Base-by-base conservation (phyloP, 2,888 invertebrate genomes). In the Orchestes rusci region DNA sequence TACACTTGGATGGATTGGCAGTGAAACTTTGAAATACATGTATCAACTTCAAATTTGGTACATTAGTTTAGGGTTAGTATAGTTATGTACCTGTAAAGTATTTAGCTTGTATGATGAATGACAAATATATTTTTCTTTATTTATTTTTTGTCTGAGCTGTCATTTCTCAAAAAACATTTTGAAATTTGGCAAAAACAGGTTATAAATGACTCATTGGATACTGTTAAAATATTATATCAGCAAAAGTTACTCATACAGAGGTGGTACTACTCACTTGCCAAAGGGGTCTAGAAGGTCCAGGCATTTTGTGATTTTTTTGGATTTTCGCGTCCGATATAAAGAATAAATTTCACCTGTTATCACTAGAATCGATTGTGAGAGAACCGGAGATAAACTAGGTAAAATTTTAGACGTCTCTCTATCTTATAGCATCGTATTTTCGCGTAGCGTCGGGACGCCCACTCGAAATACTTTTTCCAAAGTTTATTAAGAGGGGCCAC, bases 271-370 rank as follows among this genome's bases (percentile, higher is more conserved):
- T 54, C 45, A 82, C 82, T 76, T 82, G 82, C 82, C 82, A 82
- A 68, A 82, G 72, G 53, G 82, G 82, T 74, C 81, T 66, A 8
- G 67, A 68, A 44, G 68, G 82, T 74, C 82, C 82, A 70, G 82
- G 82, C 82, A 82, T 82, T 70, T 70, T 76, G 35, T 7, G 12
- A n/a, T 37, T 33, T 31, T 19, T 40, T 45, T 33, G 32, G 30
- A 27, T 36, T 29, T 34, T 19, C 20, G 41, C 31, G 42, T 43
- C 43, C 28, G 33, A 2, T 10, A 15, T 12, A 28, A 18, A 35
- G 13, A 18, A 15, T 13, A 32, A 41, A 23, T 19, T 50, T 40
- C 50, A 53, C 49, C 52, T 56, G 45, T 50, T 53, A 56, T 55
- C 54, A 54, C 54, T 51, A 50, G n/a, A 41, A 54, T 33, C 52